These are phyloP conservation scores for Gerris buenoi DNA, from an alignment of 1,140 invertebrate genomes.

Conservation along the genomic window DNA sequence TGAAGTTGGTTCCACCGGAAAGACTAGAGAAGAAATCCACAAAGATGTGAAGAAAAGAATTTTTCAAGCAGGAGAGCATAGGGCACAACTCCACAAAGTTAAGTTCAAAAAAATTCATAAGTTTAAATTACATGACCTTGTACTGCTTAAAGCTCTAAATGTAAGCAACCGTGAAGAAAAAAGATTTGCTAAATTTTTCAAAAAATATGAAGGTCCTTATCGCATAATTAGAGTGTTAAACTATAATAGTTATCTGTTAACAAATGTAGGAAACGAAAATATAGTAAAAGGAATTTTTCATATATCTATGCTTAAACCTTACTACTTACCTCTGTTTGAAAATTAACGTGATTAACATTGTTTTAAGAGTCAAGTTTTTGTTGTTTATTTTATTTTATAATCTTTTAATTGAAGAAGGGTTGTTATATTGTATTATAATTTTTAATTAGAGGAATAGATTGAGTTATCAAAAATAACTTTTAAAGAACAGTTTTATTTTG, in stretches of 20 bases:
- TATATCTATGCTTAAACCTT: conserved; percentile 6
- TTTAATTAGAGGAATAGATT: too few relatives aligned
- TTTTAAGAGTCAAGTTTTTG: too few relatives aligned
- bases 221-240: background rate
- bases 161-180: background rate
- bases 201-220: background rate
- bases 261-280: background rate
- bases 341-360: too few relatives aligned
- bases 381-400: too few relatives aligned
- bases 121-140: background rate
- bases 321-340: too few relatives aligned
- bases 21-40: background rate
- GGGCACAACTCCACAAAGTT: background rate
- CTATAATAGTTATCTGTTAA: background rate
- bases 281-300: background rate
- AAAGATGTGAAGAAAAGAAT: background rate
- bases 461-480: too few relatives aligned
- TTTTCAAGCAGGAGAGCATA: too few relatives aligned
- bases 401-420: too few relatives aligned
- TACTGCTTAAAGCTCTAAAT: background rate
- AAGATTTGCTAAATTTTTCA: background rate
- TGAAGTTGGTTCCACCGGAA: background rate
- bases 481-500: too few relatives aligned
- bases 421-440: too few relatives aligned
- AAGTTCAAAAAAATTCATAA: background rate